These are phyloP conservation scores for Lepidochitona cinerea DNA, from an alignment of 2,888 invertebrate species.

Conservation along the genomic window DNA sequence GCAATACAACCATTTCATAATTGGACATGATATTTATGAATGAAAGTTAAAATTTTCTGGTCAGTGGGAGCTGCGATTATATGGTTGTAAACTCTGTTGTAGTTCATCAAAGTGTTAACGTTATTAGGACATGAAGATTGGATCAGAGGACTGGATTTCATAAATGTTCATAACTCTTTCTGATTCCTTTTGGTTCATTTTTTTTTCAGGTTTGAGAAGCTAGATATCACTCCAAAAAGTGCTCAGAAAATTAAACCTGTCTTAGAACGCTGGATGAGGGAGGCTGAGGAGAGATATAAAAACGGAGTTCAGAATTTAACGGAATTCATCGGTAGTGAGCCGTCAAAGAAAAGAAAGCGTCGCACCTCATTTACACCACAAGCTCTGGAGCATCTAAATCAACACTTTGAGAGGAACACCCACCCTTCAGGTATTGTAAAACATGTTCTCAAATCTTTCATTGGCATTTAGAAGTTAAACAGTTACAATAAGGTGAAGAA, in stretches of 20 bases:
- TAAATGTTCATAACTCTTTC: too few relatives aligned
- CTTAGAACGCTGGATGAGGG: slow-evolving; percentile 98
- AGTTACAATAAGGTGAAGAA: too few relatives aligned
- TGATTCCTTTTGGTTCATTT: too few relatives aligned
- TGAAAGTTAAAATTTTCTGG: too few relatives aligned
- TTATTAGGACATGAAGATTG: slow-evolving; percentile 91
- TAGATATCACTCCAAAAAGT: slow-evolving; percentile 99
- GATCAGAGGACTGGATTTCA: slow-evolving; percentile 88
- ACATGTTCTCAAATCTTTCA: too few relatives aligned
- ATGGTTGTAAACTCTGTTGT: too few relatives aligned
- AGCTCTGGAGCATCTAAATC: slow-evolving; percentile 93
- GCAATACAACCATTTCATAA: too few relatives aligned
- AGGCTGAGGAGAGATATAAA: slow-evolving; percentile 93
- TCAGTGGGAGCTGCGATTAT: too few relatives aligned
- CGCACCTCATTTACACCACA: slow-evolving; percentile 98
- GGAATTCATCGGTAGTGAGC: slow-evolving; percentile 93
- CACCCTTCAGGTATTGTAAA: slow-evolving; percentile 90
- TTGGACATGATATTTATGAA: too few relatives aligned
- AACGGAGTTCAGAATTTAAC: slow-evolving; percentile 87
- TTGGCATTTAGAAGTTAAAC: too few relatives aligned
- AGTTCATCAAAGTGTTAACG: slow-evolving; percentile 60
- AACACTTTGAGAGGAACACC: slow-evolving; percentile 96
- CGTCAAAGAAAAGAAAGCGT: slow-evolving; percentile 95
- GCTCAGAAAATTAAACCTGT: slow-evolving; percentile 99
- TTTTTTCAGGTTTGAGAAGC: slow-evolving; percentile 87